Evolutionary conservation across 2,888 invertebrate genomes (phyloP).

Genomic region (Chironomus tentans): DNA sequence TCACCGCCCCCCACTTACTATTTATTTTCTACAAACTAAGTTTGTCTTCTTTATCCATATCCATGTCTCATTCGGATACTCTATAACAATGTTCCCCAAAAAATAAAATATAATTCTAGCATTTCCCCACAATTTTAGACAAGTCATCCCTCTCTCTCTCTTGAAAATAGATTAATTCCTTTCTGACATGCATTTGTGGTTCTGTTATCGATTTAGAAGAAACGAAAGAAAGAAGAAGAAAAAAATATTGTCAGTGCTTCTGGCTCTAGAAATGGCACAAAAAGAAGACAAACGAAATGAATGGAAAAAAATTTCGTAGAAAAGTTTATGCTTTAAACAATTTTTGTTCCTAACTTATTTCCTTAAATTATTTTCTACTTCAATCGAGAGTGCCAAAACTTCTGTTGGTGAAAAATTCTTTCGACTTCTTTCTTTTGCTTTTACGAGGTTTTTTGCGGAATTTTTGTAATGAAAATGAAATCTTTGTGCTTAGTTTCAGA

Average conservation of each 20-base stretch:
- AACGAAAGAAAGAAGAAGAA: background rate
- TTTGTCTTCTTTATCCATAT: background rate
- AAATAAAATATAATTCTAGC: background rate
- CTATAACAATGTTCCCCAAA: background rate
- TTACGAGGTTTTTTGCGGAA: background rate
- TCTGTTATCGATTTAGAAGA: constrained; percentile 15
- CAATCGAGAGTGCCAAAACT: constrained; percentile 22
- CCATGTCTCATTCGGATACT: background rate
- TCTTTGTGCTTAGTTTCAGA: too few species aligned
- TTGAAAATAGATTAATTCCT: constrained; percentile 26
- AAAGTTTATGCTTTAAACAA: background rate
- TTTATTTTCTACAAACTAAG: background rate
- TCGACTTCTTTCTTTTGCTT: background rate
- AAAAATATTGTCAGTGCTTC: background rate
- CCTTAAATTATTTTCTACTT: constrained; percentile 17
- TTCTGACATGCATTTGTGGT: constrained; percentile 26
- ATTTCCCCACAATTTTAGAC: constrained; percentile 1
- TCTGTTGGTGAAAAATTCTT: background rate
- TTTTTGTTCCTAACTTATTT: background rate
- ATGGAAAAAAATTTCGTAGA: background rate
- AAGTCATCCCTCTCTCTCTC: constrained; percentile 9
- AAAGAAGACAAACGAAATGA: background rate
- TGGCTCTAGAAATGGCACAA: background rate
- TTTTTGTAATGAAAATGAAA: too few species aligned
- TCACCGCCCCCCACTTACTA: background rate